phyloP scores from a whole-genome alignment of 1,140 invertebrate genomes.

The Plectrocnemia conspersa region DNA sequence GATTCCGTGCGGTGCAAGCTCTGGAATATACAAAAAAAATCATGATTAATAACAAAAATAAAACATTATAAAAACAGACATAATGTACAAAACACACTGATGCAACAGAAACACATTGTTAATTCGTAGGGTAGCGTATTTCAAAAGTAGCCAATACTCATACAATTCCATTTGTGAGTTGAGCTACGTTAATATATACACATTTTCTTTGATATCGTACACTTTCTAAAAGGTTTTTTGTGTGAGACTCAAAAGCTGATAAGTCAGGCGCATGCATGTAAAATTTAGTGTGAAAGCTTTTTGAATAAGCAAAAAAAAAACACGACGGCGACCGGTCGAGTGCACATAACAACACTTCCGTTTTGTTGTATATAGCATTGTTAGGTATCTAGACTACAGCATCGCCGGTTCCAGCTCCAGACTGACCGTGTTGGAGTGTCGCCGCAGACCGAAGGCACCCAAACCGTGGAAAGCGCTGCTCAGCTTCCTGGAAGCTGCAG shows the following conservation, averaged over 20 bases:
- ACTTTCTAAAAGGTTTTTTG: no score
- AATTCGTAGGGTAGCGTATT: no score
- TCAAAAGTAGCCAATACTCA: no score
- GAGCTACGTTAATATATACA: no score
- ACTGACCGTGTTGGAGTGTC: slow-evolving; percentile 53
- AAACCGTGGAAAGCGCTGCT: slow-evolving; percentile 48
- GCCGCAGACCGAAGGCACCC: slow-evolving; percentile 48
- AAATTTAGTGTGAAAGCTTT: no score
- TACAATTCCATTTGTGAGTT: no score
- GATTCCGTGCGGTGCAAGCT: slow-evolving; percentile 64
- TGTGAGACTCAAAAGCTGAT: no score
- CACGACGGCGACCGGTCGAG: no score
- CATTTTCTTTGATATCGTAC: no score
- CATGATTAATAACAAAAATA: slow-evolving; percentile 7
- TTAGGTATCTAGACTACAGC: slow-evolving; percentile 6
- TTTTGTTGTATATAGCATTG: slow-evolving; percentile 14
- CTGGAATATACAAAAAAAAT: slow-evolving; percentile 37
- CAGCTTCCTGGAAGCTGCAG: slow-evolving; percentile 41
- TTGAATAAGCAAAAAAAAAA: no score
- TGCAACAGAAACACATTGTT: not conserved
- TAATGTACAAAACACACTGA: not conserved
- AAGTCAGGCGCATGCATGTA: no score
- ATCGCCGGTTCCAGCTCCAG: slow-evolving; percentile 5
- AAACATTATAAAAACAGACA: not conserved
- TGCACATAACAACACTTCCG: no score